A percentile compares a stretch with the other conserved stretches of the same genome.
Evolutionary conservation across 2,797 vertebrate genomes (phyloP).

Genomic region (Poeciliopsis paucimaculata): DNA sequence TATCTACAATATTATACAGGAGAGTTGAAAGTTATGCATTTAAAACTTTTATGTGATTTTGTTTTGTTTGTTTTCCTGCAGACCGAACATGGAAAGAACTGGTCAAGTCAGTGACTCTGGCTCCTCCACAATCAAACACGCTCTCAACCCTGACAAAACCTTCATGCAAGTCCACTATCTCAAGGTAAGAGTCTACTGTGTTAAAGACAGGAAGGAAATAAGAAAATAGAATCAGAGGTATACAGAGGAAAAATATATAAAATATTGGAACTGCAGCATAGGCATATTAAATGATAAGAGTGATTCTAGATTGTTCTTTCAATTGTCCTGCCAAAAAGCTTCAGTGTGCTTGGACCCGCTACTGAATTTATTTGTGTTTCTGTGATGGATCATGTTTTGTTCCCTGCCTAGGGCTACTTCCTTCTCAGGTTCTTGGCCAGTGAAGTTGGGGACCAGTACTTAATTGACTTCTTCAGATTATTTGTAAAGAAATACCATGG

Average conservation of each 20-base stretch:
- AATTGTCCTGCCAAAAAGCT: neutral
- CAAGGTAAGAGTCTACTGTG: slow-evolving; percentile 82
- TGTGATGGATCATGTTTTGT: slow-evolving; percentile 35
- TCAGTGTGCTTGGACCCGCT: neutral
- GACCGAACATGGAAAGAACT: slow-evolving; percentile 91
- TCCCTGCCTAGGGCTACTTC: slow-evolving; percentile 89
- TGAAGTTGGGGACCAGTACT: slow-evolving; percentile 83
- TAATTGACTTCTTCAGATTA: slow-evolving; percentile 85
- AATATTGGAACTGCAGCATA: neutral
- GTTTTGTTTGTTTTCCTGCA: slow-evolving; percentile 65
- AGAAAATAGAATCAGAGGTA: neutral
- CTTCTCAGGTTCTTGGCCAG: slow-evolving; percentile 87
- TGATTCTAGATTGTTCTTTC: slow-evolving; percentile 8
- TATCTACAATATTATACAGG: too few relatives aligned
- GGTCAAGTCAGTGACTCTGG: slow-evolving; percentile 88
- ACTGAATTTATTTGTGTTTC: slow-evolving; percentile 3
- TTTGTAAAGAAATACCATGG: slow-evolving; percentile 91
- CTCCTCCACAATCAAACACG: slow-evolving; percentile 90
- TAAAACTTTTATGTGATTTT: slow-evolving; percentile 8
- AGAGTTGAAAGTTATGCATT: neutral
- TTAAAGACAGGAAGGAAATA: neutral
- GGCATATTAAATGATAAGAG: slow-evolving; percentile 11
- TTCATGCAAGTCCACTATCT: slow-evolving; percentile 99
- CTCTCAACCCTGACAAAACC: slow-evolving; percentile 91
- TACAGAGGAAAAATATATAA: neutral